Conservation (phyloP, 2,888 invertebrate species). For the Apamea crenata region DNA sequence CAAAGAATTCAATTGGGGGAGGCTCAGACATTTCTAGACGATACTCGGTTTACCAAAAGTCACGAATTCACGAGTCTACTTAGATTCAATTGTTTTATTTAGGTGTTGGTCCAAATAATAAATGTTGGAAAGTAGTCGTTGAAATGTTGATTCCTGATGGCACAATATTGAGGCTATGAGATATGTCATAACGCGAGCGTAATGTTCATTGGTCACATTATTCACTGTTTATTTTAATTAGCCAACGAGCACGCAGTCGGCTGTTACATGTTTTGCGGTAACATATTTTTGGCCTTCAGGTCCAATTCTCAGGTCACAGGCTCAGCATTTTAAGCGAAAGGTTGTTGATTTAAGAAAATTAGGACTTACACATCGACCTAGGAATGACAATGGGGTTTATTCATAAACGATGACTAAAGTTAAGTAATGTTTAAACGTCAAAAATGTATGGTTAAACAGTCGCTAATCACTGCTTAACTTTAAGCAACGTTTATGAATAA, state of each 20-base stretch:
- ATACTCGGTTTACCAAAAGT: slow-evolving; percentile 55
- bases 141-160: not conserved
- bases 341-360: not conserved
- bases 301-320: not conserved
- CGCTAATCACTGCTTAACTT: no score
- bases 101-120: slow-evolving; percentile 40
- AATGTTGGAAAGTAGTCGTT: not conserved
- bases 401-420: no score
- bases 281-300: not conserved
- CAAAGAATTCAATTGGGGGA: slow-evolving; percentile 31
- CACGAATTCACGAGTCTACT: slow-evolving; percentile 41
- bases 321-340: not conserved
- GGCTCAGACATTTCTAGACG: slow-evolving; percentile 29
- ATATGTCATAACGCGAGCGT: not conserved
- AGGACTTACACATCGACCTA: not conserved
- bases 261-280: not conserved
- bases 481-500: no score
- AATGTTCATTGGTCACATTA: not conserved
- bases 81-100: slow-evolving; percentile 48
- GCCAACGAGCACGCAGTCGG: not conserved
- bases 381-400: no score
- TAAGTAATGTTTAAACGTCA: no score
- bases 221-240: not conserved
- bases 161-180: not conserved
- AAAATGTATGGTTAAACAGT: no score